These are phyloP conservation scores for Neoaliturus tenellus DNA, from an alignment of 2,888 invertebrate species.

Conservation along the genomic window DNA sequence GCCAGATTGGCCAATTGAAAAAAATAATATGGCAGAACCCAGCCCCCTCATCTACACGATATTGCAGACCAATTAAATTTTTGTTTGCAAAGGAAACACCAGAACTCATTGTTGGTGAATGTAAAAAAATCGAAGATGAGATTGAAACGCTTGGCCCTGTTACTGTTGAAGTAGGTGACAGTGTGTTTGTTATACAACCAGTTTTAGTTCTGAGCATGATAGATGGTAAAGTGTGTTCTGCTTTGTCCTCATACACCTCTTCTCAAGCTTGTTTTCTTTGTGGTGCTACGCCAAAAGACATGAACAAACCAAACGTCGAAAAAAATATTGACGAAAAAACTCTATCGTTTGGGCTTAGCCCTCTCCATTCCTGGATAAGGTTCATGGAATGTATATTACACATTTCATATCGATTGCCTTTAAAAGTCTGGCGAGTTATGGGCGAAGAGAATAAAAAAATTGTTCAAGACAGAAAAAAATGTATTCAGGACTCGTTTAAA, in stretches of 20 bases:
- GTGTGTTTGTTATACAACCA: not conserved
- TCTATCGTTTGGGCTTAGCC: not conserved
- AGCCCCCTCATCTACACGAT: slow-evolving; percentile 2
- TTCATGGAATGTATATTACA: slow-evolving; percentile 11
- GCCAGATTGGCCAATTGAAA: not conserved
- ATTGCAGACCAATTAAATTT: slow-evolving; percentile 11
- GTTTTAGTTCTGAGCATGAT: slow-evolving; percentile 16
- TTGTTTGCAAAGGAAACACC: slow-evolving; percentile 3
- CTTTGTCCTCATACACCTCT: not conserved
- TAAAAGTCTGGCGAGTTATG: not conserved
- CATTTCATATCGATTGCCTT: not conserved
- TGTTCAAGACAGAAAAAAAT: not conserved
- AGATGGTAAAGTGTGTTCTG: slow-evolving; percentile 6
- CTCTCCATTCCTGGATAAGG: slow-evolving; percentile 8
- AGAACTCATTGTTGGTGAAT: not conserved
- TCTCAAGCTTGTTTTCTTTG: slow-evolving; percentile 20
- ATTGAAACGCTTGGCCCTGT: not conserved
- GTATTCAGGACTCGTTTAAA: not conserved
- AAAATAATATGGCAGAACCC: slow-evolving; percentile 1
- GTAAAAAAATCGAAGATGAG: slow-evolving; percentile 5
- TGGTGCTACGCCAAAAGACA: not conserved
- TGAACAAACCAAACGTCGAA: slow-evolving; percentile 12
- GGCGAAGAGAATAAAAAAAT: not conserved
- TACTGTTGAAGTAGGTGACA: not conserved
- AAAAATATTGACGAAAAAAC: slow-evolving; percentile 10